These are phyloP conservation scores for Pemphredon lugubris DNA, from an alignment of 2,888 invertebrate genomes.

Conservation along the genomic window DNA sequence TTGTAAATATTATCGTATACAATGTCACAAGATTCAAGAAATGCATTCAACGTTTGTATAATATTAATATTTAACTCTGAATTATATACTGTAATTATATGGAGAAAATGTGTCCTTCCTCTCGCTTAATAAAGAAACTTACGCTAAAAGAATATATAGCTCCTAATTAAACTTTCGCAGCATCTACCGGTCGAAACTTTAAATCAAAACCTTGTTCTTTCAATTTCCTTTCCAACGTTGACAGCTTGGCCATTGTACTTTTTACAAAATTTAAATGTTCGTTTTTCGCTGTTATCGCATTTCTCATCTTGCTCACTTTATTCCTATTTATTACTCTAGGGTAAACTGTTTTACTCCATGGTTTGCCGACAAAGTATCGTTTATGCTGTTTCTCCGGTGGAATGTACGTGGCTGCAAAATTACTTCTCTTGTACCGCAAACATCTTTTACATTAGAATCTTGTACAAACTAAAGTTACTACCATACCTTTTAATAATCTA, in stretches of 20 bases:
- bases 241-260: conserved; percentile 79
- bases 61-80: conserved; percentile 11
- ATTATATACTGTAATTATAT: conserved; percentile 5
- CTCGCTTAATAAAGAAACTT: conserved; percentile 15
- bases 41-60: conserved; percentile 18
- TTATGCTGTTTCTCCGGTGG: conserved; percentile 86
- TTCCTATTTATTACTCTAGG: conserved; percentile 80
- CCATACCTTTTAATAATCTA: conserved; percentile 91
- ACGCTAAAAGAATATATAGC: conserved; percentile 2
- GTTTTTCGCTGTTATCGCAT: conserved; percentile 80
- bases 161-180: neutral
- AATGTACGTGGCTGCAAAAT: conserved; percentile 85
- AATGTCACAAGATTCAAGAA: conserved; percentile 2
- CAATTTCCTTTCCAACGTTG: conserved; percentile 70
- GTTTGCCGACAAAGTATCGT: conserved; percentile 82
- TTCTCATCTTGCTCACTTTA: conserved; percentile 78
- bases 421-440: too few relatives aligned
- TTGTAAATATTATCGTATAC: conserved; percentile 56
- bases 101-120: conserved; percentile 1
- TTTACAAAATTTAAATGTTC: conserved; percentile 80
- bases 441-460: neutral
- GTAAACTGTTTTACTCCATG: conserved; percentile 82
- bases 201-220: conserved; percentile 73
- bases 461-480: conserved; percentile 3
- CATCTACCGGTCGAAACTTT: conserved; percentile 65